These are phyloP conservation scores for Sander lucioperca DNA, from an alignment of 2,113 vertebrate species.

Conservation along the genomic window DNA sequence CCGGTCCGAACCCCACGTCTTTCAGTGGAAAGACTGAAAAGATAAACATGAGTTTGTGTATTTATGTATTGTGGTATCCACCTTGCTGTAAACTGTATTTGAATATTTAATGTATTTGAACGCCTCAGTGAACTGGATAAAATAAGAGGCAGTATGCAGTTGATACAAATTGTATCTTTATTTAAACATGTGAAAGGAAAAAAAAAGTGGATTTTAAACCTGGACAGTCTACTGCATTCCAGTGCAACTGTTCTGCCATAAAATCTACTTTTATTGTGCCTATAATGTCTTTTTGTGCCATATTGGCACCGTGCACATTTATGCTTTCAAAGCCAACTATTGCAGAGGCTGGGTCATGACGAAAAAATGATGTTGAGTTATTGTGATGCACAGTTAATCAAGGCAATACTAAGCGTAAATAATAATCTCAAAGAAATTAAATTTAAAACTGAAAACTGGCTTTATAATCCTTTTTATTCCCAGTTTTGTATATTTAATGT, in stretches of 20 bases:
- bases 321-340: slow-evolving; percentile 3
- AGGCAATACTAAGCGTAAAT: not conserved
- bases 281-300: slow-evolving; percentile 33
- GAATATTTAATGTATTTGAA: too few species aligned
- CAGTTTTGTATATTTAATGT: not conserved
- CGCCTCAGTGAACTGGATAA: slow-evolving; percentile 22
- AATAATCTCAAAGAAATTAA: not conserved
- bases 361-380: not conserved
- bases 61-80: slow-evolving; percentile 72
- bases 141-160: slow-evolving; percentile 82
- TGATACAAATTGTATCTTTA: slow-evolving; percentile 94
- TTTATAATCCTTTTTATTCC: not conserved
- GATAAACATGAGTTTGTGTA: slow-evolving; percentile 54
- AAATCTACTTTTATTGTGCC: not conserved
- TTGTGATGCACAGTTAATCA: not conserved
- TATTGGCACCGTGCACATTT: slow-evolving; percentile 66
- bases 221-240: not conserved
- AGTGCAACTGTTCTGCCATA: not conserved
- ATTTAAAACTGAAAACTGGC: not conserved
- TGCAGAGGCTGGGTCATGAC: not conserved
- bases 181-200: slow-evolving; percentile 13
- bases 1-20: not conserved
- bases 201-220: slow-evolving; percentile 5
- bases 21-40: slow-evolving; percentile 30
- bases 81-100: slow-evolving; percentile 21